Base-by-base conservation (phyloP, 2,797 vertebrate species). In the Pseudotriccus pelzelni region DNA sequence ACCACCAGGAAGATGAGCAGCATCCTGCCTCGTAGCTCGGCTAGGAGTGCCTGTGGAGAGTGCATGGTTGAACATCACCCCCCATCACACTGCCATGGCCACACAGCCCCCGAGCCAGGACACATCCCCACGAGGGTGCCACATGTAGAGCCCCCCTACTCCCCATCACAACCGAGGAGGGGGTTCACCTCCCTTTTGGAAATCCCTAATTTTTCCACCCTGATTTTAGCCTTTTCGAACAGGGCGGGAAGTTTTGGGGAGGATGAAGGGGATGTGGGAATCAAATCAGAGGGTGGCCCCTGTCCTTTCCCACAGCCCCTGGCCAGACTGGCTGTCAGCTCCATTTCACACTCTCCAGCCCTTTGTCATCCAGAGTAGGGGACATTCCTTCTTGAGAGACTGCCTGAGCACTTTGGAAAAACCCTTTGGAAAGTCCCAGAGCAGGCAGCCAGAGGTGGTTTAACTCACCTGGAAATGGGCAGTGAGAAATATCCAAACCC, bases 1-100 rank as follows among this genome's bases (percentile, higher is more conserved):
- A 95, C 12, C 72, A 96, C 8, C 47, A 97, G 93, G 64, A 84
- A 30, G 74, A 68, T 41, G 39, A 95, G 63, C 50, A 97, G 64
- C 2, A 14, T 87, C 76, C 63, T 86, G 87, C 52, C 60, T 59
- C 0, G 0, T 53, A 56, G 90, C 0, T 0, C 1, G 2, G 66
- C 39, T 0, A 0, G 46, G 23, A 63, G 19, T 2, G 20, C 62
- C 94, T 96, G 90, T 0, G 0, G 59, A 39, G 63, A 91, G 27
- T 52, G 63, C 0, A 0, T 2, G 6, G 24, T 8, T 93, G 47
- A 84, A 37, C 60, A 77, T 67, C 17, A 1, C 28, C 16, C 16
- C 13, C 19, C 3, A 7, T 6, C 30, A 44, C 4, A 4, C 49
- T 72, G 41, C 17, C 34, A 2, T 3, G 10, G 24, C 12, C 39